phyloP scores from a whole-genome alignment of 2,797 vertebrate species.

The Periparus ater region DNA sequence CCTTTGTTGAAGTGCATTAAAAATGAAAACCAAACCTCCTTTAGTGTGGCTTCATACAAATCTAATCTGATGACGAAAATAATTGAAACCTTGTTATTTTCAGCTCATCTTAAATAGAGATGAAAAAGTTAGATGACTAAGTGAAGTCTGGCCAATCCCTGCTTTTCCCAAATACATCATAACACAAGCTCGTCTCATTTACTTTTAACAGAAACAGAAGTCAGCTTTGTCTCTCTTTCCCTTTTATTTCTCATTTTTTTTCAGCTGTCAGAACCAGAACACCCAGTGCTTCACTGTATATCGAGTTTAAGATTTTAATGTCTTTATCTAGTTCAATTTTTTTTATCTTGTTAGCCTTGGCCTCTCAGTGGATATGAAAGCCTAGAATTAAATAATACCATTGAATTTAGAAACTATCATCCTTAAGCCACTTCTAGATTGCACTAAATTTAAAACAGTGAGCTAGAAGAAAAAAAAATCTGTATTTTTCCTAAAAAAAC shows the following conservation, averaged over 20 bases:
- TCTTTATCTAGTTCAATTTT: neutral
- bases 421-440: constrained; percentile 19
- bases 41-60: neutral
- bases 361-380: neutral
- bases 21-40: neutral
- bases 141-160: neutral
- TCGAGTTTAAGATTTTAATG: neutral
- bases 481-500: neutral
- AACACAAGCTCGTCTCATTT: neutral
- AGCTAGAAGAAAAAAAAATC: neutral
- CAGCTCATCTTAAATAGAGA: neutral
- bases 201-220: neutral
- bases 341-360: neutral
- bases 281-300: neutral
- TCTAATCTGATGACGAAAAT: neutral
- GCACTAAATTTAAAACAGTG: constrained; percentile 20
- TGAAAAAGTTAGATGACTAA: neutral
- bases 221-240: constrained; percentile 15
- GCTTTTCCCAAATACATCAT: constrained; percentile 3
- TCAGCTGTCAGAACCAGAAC: neutral
- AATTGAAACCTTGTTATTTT: neutral
- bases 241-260: neutral
- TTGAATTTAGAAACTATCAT: neutral
- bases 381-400: constrained; percentile 34
- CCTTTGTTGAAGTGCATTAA: neutral